phyloP scores from a whole-genome alignment of 2,113 vertebrate species.

The Megaptera novaeangliae region DNA sequence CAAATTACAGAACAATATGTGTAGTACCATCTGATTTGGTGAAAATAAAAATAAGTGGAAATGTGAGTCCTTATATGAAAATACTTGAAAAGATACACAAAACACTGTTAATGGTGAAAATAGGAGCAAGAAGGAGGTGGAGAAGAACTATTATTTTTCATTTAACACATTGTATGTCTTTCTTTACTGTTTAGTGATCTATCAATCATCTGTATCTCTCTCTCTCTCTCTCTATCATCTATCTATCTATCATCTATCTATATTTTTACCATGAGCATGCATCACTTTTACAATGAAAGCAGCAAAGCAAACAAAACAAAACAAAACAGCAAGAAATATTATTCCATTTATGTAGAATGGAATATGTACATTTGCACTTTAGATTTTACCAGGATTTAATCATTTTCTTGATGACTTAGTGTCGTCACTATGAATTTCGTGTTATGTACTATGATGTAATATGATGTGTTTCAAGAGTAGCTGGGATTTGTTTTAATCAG shows the following conservation, averaged over 20 bases:
- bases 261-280: background rate
- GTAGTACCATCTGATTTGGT: background rate
- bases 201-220: background rate
- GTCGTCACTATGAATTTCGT: background rate
- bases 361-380: background rate
- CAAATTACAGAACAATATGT: background rate
- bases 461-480: background rate
- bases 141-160: background rate
- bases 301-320: background rate
- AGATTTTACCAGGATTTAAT: background rate
- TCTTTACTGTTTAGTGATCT: background rate
- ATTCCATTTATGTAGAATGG: background rate
- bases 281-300: background rate
- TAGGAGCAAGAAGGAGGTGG: background rate
- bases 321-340: background rate
- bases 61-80: background rate
- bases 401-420: background rate
- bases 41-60: background rate
- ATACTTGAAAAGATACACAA: background rate
- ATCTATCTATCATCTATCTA: background rate
- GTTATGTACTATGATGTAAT: background rate
- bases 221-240: background rate
- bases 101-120: background rate
- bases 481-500: background rate
- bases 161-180: background rate